Evolutionary conservation across 2,113 vertebrate genomes (phyloP), one percentile per base, ranked within the genome.

Genomic region (Hippocampus guttulatus): DNA sequence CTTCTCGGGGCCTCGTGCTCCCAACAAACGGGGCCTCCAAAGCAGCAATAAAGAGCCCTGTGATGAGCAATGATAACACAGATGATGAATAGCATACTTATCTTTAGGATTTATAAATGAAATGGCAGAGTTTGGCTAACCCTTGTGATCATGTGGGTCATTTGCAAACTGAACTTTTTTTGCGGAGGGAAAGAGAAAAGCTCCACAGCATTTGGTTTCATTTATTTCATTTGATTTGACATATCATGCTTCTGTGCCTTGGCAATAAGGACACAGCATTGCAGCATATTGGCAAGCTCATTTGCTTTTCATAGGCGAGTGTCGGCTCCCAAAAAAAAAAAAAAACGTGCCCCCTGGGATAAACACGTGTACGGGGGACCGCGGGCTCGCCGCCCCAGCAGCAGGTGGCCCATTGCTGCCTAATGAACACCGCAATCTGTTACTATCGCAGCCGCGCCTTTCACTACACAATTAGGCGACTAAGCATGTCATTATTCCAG

Each of bases 401-500:
- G 96, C 97, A 99, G 97, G 97, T 99, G 97, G 96, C 94, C 95
- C 95, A 95, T 95, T 94, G 95, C 95, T 90, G 95, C 95, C 96
- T 98, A 99, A 99, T 99, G 97, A 99, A 98, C 95, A 93, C 87
- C 88, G 93, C 97, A 99, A 98, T 99, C 97, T 99, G 97, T 96
- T 96, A 93, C 94, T 80, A 94, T 94, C 96, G 95, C 93, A 84
- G 91, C 89, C 20, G 91, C 77, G 92, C 96, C 94, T 96, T 98
- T 96, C 95, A 97, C 94, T 94, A 95, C 92, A 98, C 97, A 98
- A 99, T 99, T 99, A 99, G 95, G 95, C 95, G 95, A 96, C 96
- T 99, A 98, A 98, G 96, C 96, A 97, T 98, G 96, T 98, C 96
- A 99, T 99, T 99, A 99, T 98, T 98, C 91, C 94, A 94, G 95